Evolutionary conservation across 2,888 invertebrate species (phyloP), one percentile per base, ranked within the genome.

Genomic region (Erpobdella octoculata): DNA sequence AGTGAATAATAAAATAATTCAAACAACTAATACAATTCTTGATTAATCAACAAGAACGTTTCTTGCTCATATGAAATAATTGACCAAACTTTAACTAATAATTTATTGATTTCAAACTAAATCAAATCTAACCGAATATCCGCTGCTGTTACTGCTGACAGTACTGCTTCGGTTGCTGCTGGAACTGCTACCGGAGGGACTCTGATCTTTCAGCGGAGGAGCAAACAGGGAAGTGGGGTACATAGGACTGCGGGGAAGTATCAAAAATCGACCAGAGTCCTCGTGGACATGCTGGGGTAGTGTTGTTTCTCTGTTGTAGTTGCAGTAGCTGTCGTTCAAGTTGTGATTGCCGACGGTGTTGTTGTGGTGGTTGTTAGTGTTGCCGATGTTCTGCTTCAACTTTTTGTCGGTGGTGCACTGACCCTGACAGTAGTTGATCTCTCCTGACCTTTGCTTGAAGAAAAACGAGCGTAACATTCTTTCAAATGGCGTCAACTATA

Each of bases 161-260:
- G 80, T 79, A 73, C 81, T 81, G 78, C 81, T 82, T 31, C 82
- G 75, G 75, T 81, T 81, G 75, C 80, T 81, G 75, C 78, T 78
- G 59, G 76, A 78, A 53, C 53, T 53, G 53, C 53, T 53, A 2
- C 53, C 53, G 28, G 53, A 53, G 0, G 81, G 81, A 74, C 80
- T 80, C 72, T 79, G 33, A 62, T 62, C 68, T 35, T 68, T 68
- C 21, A 53, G 28, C 9, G 53, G n/a, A 21, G 53, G 21, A n/a
- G n/a, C n/a, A n/a, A n/a, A n/a, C 21, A 53, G 28, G 8, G 53
- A 28, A 28, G 21, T 53, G 31, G 41, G 38, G 46, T 48, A 48
- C 68, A 68, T 68, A 48, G 68, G 68, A 28, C 33, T 68, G 6
- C 21, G 8, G 28, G 53, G 53, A 15, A 21, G 21, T 25, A 53